Conservation (phyloP, 2,113 vertebrate species). For the Osmerus mordax region DNA sequence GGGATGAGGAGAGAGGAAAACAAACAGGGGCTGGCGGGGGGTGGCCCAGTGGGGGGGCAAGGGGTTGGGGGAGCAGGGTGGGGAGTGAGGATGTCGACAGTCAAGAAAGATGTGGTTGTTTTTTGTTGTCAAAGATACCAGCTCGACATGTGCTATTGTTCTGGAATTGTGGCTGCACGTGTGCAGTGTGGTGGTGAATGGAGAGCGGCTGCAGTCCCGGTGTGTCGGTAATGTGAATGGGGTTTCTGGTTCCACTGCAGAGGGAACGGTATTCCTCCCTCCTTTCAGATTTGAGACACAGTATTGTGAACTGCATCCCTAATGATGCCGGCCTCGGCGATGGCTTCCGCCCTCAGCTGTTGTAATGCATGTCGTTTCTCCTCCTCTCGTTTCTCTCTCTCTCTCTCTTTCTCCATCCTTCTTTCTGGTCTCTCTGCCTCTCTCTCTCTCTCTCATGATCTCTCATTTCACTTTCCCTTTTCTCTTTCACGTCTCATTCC, state of each 20-base stretch:
- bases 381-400: neutral
- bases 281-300: neutral
- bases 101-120: neutral
- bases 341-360: neutral
- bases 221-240: neutral
- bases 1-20: constrained; percentile 32
- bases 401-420: neutral
- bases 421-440: neutral
- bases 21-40: constrained; percentile 22
- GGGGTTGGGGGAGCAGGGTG: neutral
- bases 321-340: neutral
- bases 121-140: neutral
- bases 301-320: neutral
- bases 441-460: neutral
- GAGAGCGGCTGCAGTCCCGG: neutral
- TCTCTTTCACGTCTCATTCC: too few relatives aligned
- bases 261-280: too few relatives aligned
- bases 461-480: neutral
- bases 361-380: neutral
- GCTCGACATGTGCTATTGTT: too few relatives aligned
- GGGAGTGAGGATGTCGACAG: constrained; percentile 2
- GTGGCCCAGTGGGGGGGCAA: neutral
- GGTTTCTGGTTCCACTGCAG: neutral
- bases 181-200: constrained; percentile 38
- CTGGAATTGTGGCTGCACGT: too few relatives aligned